These are phyloP conservation scores for Strigamia crassipes DNA, from an alignment of 2,888 invertebrate genomes.

Conservation along the genomic window DNA sequence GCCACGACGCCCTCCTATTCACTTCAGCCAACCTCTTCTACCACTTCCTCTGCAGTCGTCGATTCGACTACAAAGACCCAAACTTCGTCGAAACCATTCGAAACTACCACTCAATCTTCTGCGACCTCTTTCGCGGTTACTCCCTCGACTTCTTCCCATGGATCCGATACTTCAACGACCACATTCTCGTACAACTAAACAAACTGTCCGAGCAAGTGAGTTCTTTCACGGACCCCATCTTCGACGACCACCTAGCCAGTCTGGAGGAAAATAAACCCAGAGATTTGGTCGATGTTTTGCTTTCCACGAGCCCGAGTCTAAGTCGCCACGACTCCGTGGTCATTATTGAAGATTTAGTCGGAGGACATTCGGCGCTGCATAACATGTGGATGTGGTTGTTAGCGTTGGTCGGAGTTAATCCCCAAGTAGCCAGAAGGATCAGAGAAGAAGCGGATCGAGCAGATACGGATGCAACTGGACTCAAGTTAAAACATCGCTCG, in stretches of 20 bases:
- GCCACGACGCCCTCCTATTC: slow-evolving; percentile 74
- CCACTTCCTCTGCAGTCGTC: slow-evolving; percentile 82
- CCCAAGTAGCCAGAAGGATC: slow-evolving; percentile 44
- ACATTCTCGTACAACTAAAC: slow-evolving; percentile 70
- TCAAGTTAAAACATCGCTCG: not conserved
- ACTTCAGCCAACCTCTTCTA: slow-evolving; percentile 84
- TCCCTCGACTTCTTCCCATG: slow-evolving; percentile 85
- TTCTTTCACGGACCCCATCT: slow-evolving; percentile 62
- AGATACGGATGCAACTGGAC: not conserved
- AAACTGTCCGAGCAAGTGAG: not conserved
- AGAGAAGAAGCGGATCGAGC: slow-evolving; percentile 40
- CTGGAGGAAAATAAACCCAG: slow-evolving; percentile 62
- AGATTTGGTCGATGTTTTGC: slow-evolving; percentile 79
- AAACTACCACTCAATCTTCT: slow-evolving; percentile 83
- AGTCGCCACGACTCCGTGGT: slow-evolving; percentile 12
- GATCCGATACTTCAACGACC: slow-evolving; percentile 73
- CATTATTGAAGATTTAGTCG: slow-evolving; percentile 73
- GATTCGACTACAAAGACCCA: slow-evolving; percentile 66
- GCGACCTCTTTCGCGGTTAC: slow-evolving; percentile 88
- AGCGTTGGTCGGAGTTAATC: slow-evolving; percentile 44
- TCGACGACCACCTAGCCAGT: slow-evolving; percentile 61
- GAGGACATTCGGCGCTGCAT: slow-evolving; percentile 85
- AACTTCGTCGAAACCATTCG: slow-evolving; percentile 72
- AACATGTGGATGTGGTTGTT: slow-evolving; percentile 60
- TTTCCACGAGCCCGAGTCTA: slow-evolving; percentile 55